Evolutionary conservation across 2,888 invertebrate genomes (phyloP), one percentile per base, ranked within the genome.

Genomic region (Drosophila formosana): DNA sequence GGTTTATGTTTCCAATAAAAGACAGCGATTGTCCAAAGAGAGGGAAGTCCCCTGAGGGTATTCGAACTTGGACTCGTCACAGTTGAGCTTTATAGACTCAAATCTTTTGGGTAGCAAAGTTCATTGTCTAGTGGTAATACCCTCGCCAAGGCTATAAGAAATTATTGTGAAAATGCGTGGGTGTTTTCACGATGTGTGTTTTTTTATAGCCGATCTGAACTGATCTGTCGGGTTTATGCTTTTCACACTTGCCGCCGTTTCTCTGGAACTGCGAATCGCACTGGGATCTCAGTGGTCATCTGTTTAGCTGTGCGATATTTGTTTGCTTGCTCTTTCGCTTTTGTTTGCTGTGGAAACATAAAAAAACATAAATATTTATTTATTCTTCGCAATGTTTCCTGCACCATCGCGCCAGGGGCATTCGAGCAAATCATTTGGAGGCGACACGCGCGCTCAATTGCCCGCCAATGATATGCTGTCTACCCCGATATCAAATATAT

Each of bases 311-410:
- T 30, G 60, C 8, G 47, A 30, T 62, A 58, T 66, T 73, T 76
- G 55, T 32, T 82, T 57, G 49, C 23, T 23, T 45, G 56, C 43
- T 63, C 52, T 28, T 43, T 45, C 39, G 49, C 26, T 53, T 53
- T 61, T 55, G 56, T 72, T 69, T 64, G 51, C 50, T 56, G 23
- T 55, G 47, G 13, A 67, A 71, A 68, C 73, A 83, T 72, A 63
- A 50, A 55, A 82, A 63, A 64, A 43, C 66, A 71, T 70, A 78
- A 84, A 87, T 82, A 87, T 87, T 72, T 76, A 81, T 73, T 69
- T 65, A 13, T 45, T 43, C 26, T 13, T 41, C 57, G 46, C 56
- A 13, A 45, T 65, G 47, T 53, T 77, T 77, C 66, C 79, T 71
- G 64, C 49, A 56, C 13, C 30, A 53, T 25, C 7, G 6, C 23